Percentiles rank a stretch among this genome's conserved stretches.
Conservation (phyloP, 2,797 vertebrate species). For the Clarias platycephalus region DNA sequence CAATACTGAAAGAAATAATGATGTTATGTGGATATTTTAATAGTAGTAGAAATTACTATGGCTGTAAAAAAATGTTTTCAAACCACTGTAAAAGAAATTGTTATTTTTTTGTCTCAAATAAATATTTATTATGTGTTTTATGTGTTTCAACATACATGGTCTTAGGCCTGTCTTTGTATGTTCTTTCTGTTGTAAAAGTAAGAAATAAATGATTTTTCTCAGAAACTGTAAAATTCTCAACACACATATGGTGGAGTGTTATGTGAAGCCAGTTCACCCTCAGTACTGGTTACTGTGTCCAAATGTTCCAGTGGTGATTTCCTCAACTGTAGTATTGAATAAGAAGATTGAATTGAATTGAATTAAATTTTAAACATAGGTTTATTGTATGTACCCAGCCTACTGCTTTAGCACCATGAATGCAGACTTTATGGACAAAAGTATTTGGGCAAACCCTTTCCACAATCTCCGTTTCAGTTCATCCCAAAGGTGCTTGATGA, state of each 20-base stretch:
- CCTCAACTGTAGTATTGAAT: not conserved
- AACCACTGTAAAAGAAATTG: constrained; percentile 65
- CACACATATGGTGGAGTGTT: not conserved
- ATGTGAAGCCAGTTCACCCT: not conserved
- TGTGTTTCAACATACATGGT: constrained; percentile 67
- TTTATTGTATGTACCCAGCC: too few species aligned
- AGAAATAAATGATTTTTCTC: not conserved
- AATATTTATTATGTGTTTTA: constrained; percentile 72
- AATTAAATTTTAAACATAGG: too few species aligned
- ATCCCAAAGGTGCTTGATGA: too few species aligned
- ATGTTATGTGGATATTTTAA: constrained; percentile 59
- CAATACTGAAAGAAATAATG: constrained; percentile 57
- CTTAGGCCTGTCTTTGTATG: not conserved
- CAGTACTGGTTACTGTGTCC: not conserved
- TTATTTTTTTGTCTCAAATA: constrained; percentile 73
- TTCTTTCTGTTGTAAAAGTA: not conserved
- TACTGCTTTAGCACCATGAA: too few species aligned
- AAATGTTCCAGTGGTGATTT: not conserved
- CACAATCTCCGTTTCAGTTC: too few species aligned
- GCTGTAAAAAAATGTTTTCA: constrained; percentile 64
- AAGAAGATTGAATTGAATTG: too few species aligned
- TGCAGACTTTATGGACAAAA: too few species aligned
- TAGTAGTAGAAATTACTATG: constrained; percentile 61
- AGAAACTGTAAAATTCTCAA: not conserved
- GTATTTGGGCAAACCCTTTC: too few species aligned